A percentile compares a stretch with the other conserved stretches of the same genome.
These are phyloP conservation scores for Spondyliosoma cantharus DNA, from an alignment of 2,797 vertebrate species.

Conservation along the genomic window DNA sequence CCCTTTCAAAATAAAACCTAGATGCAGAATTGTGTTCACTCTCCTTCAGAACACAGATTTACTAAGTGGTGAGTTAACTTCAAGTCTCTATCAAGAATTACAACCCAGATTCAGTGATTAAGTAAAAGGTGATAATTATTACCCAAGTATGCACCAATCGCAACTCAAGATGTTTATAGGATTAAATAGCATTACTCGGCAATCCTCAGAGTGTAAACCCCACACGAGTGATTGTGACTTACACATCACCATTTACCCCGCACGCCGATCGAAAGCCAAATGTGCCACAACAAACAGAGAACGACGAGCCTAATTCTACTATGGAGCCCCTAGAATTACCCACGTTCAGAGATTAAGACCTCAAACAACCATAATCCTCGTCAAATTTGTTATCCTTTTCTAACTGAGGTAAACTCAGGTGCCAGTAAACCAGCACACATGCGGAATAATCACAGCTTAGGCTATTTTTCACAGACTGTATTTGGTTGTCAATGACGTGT, in stretches of 20 bases:
- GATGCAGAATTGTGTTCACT: constrained; percentile 34
- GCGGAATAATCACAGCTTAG: constrained; percentile 66
- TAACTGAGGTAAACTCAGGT: constrained; percentile 68
- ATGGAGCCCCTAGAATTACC: constrained; percentile 40
- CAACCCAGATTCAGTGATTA: constrained; percentile 45
- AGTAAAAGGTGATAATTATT: constrained; percentile 49
- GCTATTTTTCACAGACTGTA: constrained; percentile 56
- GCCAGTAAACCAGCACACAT: constrained; percentile 55
- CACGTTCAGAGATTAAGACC: constrained; percentile 44
- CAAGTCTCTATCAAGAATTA: constrained; percentile 42
- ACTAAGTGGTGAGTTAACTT: constrained; percentile 36
- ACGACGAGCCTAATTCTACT: constrained; percentile 51
- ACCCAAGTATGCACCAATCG: constrained; percentile 44
- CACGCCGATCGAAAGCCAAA: constrained; percentile 45
- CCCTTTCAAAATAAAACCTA: constrained; percentile 46
- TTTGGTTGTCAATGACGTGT: constrained; percentile 61
- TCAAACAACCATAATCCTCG: constrained; percentile 47
- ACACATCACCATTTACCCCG: constrained; percentile 32
- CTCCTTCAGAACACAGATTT: constrained; percentile 35
- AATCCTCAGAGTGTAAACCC: constrained; percentile 48
- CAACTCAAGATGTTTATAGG: constrained; percentile 40
- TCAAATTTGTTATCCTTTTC: constrained; percentile 46
- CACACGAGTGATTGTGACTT: constrained; percentile 48
- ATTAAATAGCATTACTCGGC: constrained; percentile 31
- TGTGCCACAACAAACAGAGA: constrained; percentile 46